Percentiles rank a stretch among this genome's conserved stretches.
phyloP scores from a whole-genome alignment of 2,888 invertebrate genomes.

The Serripes groenlandicus region DNA sequence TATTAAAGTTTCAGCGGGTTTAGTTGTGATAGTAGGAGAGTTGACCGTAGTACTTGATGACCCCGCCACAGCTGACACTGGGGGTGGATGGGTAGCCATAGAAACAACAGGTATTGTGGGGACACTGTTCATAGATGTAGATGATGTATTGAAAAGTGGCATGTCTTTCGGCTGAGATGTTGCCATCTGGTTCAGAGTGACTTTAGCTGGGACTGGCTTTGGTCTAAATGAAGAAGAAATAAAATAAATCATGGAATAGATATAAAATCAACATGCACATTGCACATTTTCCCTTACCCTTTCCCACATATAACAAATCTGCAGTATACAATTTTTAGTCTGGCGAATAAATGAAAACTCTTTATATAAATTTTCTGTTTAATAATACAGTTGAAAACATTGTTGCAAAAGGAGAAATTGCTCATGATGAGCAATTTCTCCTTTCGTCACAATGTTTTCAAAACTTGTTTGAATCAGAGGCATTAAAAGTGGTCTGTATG shows the following conservation, averaged over 20 bases:
- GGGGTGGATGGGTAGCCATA: slow-evolving; percentile 50
- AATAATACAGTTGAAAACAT: background rate
- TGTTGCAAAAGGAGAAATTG: background rate
- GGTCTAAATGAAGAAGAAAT: slow-evolving; percentile 46
- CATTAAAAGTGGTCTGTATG: no score
- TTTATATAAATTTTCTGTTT: no score
- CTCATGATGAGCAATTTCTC: background rate
- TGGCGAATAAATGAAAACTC: no score
- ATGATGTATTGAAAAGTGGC: background rate
- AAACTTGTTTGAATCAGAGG: no score
- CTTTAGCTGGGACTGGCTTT: slow-evolving; percentile 64
- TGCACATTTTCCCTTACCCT: no score
- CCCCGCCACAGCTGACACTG: slow-evolving; percentile 66
- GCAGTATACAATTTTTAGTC: no score
- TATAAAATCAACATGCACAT: no score
- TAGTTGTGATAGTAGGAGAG: slow-evolving; percentile 59
- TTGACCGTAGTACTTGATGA: slow-evolving; percentile 53
- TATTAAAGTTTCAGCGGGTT: slow-evolving; percentile 87
- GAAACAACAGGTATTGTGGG: slow-evolving; percentile 38
- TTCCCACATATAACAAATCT: no score
- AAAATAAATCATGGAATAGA: no score
- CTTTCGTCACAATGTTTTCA: no score
- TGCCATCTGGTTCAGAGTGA: slow-evolving; percentile 80
- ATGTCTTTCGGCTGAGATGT: slow-evolving; percentile 29
- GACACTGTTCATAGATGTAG: slow-evolving; percentile 24